Percentiles rank a stretch among this genome's conserved stretches.
phyloP scores from a whole-genome alignment of 2,113 vertebrate genomes.

The Eublepharis macularius region DNA sequence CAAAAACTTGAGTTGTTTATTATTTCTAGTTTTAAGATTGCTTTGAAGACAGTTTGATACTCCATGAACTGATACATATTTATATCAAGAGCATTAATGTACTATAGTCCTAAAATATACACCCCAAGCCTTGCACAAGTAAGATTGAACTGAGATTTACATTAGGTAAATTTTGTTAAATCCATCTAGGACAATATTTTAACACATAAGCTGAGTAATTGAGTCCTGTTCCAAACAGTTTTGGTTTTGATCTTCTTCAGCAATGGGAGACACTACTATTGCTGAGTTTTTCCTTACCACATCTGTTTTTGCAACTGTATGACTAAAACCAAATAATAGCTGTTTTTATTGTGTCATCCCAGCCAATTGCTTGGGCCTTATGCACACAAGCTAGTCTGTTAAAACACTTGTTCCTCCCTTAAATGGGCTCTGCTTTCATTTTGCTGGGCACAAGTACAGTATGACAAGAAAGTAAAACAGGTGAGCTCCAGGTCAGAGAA shows the following conservation, averaged over 20 bases:
- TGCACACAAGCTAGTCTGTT: neutral
- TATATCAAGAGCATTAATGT: neutral
- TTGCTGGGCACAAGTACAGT: neutral
- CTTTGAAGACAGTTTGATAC: neutral
- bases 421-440: neutral
- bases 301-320: no score
- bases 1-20: constrained; percentile 54
- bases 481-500: neutral
- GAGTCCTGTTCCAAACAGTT: neutral
- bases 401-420: neutral
- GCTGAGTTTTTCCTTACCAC: no score
- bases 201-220: neutral
- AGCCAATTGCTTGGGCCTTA: neutral
- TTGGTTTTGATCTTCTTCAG: neutral
- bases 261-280: neutral
- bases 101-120: neutral
- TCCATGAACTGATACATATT: neutral
- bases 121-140: neutral
- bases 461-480: neutral
- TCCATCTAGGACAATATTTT: neutral
- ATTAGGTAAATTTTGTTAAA: neutral
- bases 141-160: neutral
- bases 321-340: no score
- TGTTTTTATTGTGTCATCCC: no score
- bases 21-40: constrained; percentile 35